Base-by-base conservation (phyloP, 2,113 vertebrate genomes). In the Lontra canadensis region DNA sequence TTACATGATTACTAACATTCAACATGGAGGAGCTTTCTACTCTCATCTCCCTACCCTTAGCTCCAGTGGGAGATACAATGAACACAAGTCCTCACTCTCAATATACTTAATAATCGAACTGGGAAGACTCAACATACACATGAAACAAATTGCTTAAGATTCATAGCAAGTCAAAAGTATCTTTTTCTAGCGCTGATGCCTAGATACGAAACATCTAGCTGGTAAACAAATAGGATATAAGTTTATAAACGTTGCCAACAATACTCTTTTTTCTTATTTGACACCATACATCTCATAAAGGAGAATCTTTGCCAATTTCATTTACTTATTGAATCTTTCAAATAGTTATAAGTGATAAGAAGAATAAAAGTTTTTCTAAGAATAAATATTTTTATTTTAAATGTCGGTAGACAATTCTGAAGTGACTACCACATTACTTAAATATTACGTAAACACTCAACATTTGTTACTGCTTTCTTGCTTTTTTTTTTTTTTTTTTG, bases 21-120 rank as follows among this genome's bases (percentile, higher is more conserved):
- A 47, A 6, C 11, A 0, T 6, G 8, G 4, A 55, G 1, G 21
- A 18, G 6, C 1, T 81, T 3, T 18, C 31, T 31, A 4, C 12
- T 39, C 25, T 7, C 6, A 4, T 80, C 39, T 5, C 0, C 15
- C 23, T 82, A 20, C 12, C 36, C 36, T 59, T 52, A 4, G 1
- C 23, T 83, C 23, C 0, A 4, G 15, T 3, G 10, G 7, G 13
- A 39, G 26, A 67, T 4, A 15, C 2, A 21, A 39, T 3, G 7
- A 55, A 67, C 26, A 82, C 5, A 65, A 0, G 25, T 34, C 5
- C 20, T 69, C 14, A 12, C 49, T 71, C 36, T 95, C 23, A 82
- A 52, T 29, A 17, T 76, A 73, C 12, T 82, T 79, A 73, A 34
- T 81, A 82, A 88, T 74, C 6, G 36, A 57, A 42, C 17, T 23